Evolutionary conservation across 2,888 invertebrate species (phyloP).

Genomic region (Ptilodon capucinus): DNA sequence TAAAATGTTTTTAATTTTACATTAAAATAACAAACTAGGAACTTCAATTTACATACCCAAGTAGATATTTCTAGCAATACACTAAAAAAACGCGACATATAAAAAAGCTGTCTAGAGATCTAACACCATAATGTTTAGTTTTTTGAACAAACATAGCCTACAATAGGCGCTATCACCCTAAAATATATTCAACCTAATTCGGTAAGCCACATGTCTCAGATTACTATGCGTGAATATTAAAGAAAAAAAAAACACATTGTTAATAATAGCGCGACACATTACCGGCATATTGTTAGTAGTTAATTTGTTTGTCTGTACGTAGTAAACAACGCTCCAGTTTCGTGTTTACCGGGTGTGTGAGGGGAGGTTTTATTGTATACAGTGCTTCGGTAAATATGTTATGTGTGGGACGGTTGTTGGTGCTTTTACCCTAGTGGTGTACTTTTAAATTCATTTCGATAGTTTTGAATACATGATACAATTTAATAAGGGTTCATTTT

Average conservation of each 20-base stretch:
- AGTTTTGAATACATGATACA: too few species aligned
- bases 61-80: too few species aligned
- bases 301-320: slow-evolving; percentile 40
- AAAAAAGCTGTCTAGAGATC: too few species aligned
- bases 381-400: not conserved
- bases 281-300: slow-evolving; percentile 34
- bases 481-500: not conserved
- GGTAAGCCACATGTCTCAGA: slow-evolving; percentile 64
- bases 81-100: too few species aligned
- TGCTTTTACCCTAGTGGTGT: slow-evolving; percentile 16
- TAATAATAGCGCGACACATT: slow-evolving; percentile 32
- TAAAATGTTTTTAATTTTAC: too few species aligned
- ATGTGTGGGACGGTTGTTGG: slow-evolving; percentile 13
- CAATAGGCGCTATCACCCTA: slow-evolving; percentile 41
- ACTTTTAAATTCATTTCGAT: too few species aligned
- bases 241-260: slow-evolving; percentile 45
- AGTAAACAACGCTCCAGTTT: slow-evolving; percentile 22
- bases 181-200: slow-evolving; percentile 57
- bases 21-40: too few species aligned
- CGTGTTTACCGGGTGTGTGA: slow-evolving; percentile 18
- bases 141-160: not conserved
- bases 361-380: slow-evolving; percentile 9
- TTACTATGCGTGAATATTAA: slow-evolving; percentile 57
- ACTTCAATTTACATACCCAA: too few species aligned
- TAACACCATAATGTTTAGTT: too few species aligned